Evolutionary conservation across 2,888 invertebrate species (phyloP).

Genomic region (Steinernema scapterisci): DNA sequence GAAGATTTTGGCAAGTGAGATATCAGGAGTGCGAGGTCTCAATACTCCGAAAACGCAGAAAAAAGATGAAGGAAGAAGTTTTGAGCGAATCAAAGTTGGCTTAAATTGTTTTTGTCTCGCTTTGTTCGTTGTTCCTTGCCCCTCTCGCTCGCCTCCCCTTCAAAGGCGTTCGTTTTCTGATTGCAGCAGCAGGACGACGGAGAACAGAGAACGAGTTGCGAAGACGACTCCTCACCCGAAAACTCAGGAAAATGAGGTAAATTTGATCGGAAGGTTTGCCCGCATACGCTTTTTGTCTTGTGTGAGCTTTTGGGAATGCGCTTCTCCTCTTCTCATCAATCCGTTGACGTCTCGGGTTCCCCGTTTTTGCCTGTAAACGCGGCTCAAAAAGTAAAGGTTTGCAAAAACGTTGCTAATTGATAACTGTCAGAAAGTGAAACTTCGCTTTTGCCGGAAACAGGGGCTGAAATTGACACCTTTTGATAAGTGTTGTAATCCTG

Average conservation of each 20-base stretch:
- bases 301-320: too few relatives aligned
- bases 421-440: too few relatives aligned
- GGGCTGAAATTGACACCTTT: too few relatives aligned
- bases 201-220: neutral
- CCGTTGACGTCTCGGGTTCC: too few relatives aligned
- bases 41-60: neutral
- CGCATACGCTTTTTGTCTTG: neutral
- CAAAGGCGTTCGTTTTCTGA: neutral
- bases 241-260: neutral
- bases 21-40: too few relatives aligned
- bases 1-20: neutral
- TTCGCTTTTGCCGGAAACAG: too few relatives aligned
- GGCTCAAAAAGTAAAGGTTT: too few relatives aligned
- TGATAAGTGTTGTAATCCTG: too few relatives aligned
- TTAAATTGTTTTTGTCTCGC: slow-evolving; percentile 27
- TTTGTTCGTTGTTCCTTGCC: slow-evolving; percentile 1
- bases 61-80: neutral
- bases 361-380: too few relatives aligned
- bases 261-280: slow-evolving; percentile 30
- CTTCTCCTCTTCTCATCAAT: too few relatives aligned
- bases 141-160: neutral
- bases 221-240: neutral
- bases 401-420: too few relatives aligned
- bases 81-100: neutral
- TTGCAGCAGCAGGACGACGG: neutral